Base-by-base conservation (phyloP, 2,797 vertebrate genomes). In the Lindbergichthys nudifrons region DNA sequence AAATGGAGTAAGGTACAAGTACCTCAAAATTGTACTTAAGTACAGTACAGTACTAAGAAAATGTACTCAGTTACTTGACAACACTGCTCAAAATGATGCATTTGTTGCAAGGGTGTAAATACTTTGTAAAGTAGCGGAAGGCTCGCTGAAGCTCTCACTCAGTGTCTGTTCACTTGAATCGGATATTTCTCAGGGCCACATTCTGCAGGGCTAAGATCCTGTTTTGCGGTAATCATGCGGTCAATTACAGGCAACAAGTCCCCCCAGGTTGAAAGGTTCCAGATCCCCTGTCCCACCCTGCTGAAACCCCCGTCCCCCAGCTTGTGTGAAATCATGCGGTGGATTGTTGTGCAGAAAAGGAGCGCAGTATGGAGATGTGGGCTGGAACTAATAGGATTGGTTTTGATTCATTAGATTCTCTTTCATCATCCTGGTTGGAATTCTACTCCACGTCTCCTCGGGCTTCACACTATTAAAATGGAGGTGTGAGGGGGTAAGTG, bases 321-420 rank as follows among this genome's bases (percentile, higher is more conserved):
- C 85, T 88, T 86, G 83, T 87, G 89, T 88, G 91, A 93, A 92
- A 92, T 91, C 92, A 80, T 87, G 89, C 78, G n/a, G 77, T 69
- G 83, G 91, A 90, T 92, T 91, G 87, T 88, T 78, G 73, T 84
- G 84, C 86, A 85, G 90, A 88, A 88, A 79, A 86, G 80, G 87
- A 83, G 88, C 92, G 85, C 89, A 89, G 93, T 94, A 92, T 92
- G 90, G 93, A 92, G 89, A 95, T 93, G 92, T 93, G 93, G 94
- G 93, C 94, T 69, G 94, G 92, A 96, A 96, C 96, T 96, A 96
- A 96, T 95, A 95, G 95, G 96, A 96, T 96, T 95, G 95, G 94
- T 94, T 96, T 95, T 95, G 95, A 96, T 96, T 96, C 95, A 96
- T 96, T 96, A 95, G 94, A 94, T 95, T 94, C 93, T 93, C 94